phyloP scores from a whole-genome alignment of 2,888 invertebrate genomes.

The Leptinotarsa rubiginosa region DNA sequence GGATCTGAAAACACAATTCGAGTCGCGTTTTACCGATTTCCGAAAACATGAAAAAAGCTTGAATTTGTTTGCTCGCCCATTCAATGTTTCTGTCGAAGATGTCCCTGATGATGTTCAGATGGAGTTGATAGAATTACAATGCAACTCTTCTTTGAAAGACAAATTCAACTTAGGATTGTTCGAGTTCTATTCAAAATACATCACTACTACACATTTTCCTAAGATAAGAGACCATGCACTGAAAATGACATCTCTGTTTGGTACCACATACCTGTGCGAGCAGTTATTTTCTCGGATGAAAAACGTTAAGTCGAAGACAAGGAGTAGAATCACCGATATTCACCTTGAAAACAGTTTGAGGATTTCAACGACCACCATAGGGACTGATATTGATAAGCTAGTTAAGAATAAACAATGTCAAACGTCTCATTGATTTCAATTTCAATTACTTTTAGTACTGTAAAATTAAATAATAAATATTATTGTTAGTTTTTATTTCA shows the following conservation, averaged over 20 bases:
- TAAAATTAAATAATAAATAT: conserved; percentile 1
- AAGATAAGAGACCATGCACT: conserved; percentile 11
- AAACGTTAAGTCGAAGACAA: conserved; percentile 21
- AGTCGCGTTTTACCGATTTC: conserved; percentile 30
- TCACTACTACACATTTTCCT: conserved; percentile 7
- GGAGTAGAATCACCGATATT: conserved; percentile 20
- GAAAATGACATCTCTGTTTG: conserved; percentile 27
- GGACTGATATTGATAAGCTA: no score
- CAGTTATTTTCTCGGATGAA: conserved; percentile 27
- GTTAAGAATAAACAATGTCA: no score
- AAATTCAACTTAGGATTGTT: not conserved
- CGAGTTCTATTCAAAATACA: not conserved
- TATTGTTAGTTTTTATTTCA: conserved; percentile 1
- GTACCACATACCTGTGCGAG: conserved; percentile 24
- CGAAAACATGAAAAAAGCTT: conserved; percentile 30
- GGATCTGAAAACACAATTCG: conserved; percentile 18
- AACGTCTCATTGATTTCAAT: not conserved
- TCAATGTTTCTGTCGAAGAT: conserved; percentile 32
- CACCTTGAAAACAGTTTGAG: conserved; percentile 18
- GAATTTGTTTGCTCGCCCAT: conserved; percentile 30
- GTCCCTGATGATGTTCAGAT: conserved; percentile 25
- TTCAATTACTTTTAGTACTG: not conserved
- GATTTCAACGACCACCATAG: conserved; percentile 10
- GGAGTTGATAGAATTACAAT: conserved; percentile 20
- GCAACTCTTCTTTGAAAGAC: not conserved